Conservation (phyloP, 2,113 vertebrate species). For the Zosterops japonicus region DNA sequence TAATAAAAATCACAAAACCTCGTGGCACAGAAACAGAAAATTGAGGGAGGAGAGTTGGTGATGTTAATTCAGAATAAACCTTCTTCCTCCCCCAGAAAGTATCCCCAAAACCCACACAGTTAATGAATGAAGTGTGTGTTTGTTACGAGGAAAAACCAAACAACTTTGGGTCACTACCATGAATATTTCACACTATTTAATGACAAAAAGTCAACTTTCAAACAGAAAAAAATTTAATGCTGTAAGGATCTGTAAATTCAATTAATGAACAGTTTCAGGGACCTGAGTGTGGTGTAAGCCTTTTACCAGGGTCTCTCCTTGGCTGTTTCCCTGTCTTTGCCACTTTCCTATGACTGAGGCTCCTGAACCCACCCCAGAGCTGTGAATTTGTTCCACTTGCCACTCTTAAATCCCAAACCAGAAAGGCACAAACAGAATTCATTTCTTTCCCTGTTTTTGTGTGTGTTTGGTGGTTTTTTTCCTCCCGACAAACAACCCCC, state of each 20-base stretch:
- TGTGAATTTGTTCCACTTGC: not conserved
- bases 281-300: not conserved
- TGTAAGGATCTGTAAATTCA: not conserved
- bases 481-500: not conserved
- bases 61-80: not conserved
- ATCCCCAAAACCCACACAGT: not conserved
- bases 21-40: not conserved
- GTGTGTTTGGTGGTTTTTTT: too few relatives aligned
- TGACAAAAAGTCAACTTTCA: not conserved
- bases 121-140: not conserved
- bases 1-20: not conserved
- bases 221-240: accelerated
- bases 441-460: not conserved
- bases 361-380: not conserved
- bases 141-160: not conserved
- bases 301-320: not conserved
- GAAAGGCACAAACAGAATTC: not conserved
- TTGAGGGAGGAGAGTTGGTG: not conserved
- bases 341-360: not conserved
- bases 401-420: not conserved
- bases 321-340: not conserved
- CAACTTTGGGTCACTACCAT: not conserved
- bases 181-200: not conserved
- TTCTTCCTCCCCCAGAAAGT: not conserved
- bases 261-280: not conserved